A percentile compares a stretch with the other conserved stretches of the same genome.
These are phyloP conservation scores for Botia almorhae DNA, from an alignment of 2,797 vertebrate species.

Conservation along the genomic window DNA sequence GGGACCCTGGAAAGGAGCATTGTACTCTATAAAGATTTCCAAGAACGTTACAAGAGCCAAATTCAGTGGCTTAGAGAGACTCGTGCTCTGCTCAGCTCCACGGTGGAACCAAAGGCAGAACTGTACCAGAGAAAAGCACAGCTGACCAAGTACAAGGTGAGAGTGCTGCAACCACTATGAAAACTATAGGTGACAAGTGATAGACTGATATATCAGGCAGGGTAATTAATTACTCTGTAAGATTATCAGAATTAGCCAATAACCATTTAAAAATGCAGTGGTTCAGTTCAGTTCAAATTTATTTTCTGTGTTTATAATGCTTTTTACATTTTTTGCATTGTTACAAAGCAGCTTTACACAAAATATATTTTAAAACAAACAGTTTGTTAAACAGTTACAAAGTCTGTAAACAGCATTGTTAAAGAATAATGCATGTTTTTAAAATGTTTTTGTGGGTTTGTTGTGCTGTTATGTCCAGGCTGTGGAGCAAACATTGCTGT, in stretches of 20 bases:
- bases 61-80: constrained; percentile 88
- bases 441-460: background rate
- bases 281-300: too few species aligned
- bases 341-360: too few species aligned
- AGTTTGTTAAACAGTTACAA: too few species aligned
- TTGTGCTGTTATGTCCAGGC: constrained; percentile 74
- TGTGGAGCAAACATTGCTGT: constrained; percentile 87
- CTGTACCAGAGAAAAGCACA: constrained; percentile 96
- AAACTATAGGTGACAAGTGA: too few species aligned
- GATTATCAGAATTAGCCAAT: too few species aligned
- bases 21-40: constrained; percentile 90
- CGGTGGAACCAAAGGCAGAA: constrained; percentile 89
- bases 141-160: constrained; percentile 94
- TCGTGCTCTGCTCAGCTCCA: constrained; percentile 76
- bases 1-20: constrained; percentile 86
- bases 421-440: background rate
- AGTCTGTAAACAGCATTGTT: background rate
- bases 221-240: too few species aligned
- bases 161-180: too few species aligned
- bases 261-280: too few species aligned
- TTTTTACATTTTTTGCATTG: too few species aligned
- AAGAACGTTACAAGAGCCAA: constrained; percentile 88
- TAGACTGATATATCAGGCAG: too few species aligned
- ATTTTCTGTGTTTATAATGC: too few species aligned
- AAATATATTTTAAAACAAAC: too few species aligned